Evolutionary conservation across 2,888 invertebrate species (phyloP).

Genomic region (Drosophila infuscata): DNA sequence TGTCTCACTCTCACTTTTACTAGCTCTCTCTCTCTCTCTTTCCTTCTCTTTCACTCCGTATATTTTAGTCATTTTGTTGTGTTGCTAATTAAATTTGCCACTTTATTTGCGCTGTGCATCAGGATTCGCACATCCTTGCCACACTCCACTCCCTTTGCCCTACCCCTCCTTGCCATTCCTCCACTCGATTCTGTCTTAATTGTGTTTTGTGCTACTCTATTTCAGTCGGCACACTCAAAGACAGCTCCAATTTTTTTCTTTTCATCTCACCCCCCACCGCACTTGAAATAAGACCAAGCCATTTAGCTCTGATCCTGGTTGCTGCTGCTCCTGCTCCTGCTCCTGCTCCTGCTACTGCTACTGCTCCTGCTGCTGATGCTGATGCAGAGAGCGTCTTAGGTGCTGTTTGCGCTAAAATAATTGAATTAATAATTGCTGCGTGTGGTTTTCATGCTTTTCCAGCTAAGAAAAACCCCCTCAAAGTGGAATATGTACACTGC

Average conservation of each 20-base stretch:
- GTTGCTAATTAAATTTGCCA: constrained; percentile 76
- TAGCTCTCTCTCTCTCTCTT: not conserved
- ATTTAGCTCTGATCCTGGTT: constrained; percentile 62
- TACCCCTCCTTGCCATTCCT: constrained; percentile 28
- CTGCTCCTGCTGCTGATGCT: constrained; percentile 20
- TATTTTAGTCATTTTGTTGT: constrained; percentile 14
- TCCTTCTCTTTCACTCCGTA: constrained; percentile 10
- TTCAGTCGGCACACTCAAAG: constrained; percentile 64
- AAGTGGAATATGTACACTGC: constrained; percentile 1
- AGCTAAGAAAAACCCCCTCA: constrained; percentile 74
- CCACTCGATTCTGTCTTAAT: constrained; percentile 67
- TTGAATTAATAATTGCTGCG: constrained; percentile 85
- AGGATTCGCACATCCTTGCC: constrained; percentile 27
- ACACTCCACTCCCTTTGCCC: not conserved
- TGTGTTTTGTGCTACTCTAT: constrained; percentile 78
- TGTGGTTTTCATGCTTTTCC: constrained; percentile 83
- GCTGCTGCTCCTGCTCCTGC: not conserved
- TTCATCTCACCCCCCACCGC: constrained; percentile 15
- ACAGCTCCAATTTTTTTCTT: constrained; percentile 40
- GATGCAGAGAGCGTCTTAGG: constrained; percentile 67
- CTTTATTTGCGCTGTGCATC: constrained; percentile 67
- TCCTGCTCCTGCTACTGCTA: not conserved
- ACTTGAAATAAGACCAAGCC: constrained; percentile 62
- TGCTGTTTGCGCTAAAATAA: constrained; percentile 83
- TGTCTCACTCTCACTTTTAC: not conserved